Conservation (phyloP, 2,888 invertebrate genomes). For the Myopa testacea region DNA sequence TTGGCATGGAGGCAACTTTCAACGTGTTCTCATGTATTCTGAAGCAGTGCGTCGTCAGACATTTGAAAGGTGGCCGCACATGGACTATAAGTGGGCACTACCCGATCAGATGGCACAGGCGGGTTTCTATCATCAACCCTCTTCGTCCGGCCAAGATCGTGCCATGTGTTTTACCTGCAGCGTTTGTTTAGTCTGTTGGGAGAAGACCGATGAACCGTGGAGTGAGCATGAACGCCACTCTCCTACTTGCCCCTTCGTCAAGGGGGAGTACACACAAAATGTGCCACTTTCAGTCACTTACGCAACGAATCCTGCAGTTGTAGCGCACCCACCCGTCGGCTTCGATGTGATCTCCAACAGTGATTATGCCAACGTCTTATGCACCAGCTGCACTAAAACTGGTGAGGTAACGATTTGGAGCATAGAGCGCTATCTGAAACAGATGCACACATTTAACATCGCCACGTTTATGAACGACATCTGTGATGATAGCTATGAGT, state of each 20-base stretch:
- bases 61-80: conserved; percentile 95
- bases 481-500: conserved; percentile 62
- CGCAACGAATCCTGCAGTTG: conserved; percentile 82
- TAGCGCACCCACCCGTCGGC: conserved; percentile 67
- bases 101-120: conserved; percentile 98
- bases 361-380: conserved; percentile 72
- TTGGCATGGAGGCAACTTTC: conserved; percentile 63
- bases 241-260: conserved; percentile 91
- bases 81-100: conserved; percentile 97
- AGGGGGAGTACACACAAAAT: conserved; percentile 95
- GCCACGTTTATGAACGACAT: conserved; percentile 61
- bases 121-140: conserved; percentile 95
- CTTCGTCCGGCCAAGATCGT: conserved; percentile 88
- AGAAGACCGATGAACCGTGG: conserved; percentile 97
- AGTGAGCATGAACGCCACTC: conserved; percentile 96
- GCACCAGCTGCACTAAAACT: conserved; percentile 71
- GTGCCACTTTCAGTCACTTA: conserved; percentile 89
- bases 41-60: conserved; percentile 92
- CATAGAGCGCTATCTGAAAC: conserved; percentile 81
- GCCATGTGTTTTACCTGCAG: conserved; percentile 97
- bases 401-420: conserved; percentile 86
- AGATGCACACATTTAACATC: conserved; percentile 73
- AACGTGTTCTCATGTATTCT: conserved; percentile 83
- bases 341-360: conserved; percentile 74
- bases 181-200: conserved; percentile 96